Evolutionary conservation across 2,797 vertebrate genomes (phyloP).

Genomic region (Sparus aurata): DNA sequence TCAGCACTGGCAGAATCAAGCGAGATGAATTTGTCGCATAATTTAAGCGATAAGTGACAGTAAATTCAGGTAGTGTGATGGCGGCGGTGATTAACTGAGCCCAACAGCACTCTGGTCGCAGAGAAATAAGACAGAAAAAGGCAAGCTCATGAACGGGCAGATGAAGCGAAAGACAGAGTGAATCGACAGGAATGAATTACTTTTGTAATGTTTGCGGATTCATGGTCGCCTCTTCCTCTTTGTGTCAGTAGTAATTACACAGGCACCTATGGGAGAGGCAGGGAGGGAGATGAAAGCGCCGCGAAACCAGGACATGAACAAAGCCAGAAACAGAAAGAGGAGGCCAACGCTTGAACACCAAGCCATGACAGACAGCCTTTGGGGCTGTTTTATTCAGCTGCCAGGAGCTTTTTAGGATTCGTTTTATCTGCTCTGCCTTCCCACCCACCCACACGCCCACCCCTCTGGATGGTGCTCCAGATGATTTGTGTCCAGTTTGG

Average conservation of each 20-base stretch:
- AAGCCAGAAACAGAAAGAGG: conserved; percentile 74
- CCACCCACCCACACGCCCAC: conserved; percentile 71
- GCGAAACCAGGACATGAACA: conserved; percentile 80
- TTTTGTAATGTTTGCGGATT: conserved; percentile 73
- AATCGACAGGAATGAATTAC: conserved; percentile 69
- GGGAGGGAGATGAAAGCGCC: conserved; percentile 78
- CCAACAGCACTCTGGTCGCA: conserved; percentile 14
- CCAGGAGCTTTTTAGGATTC: conserved; percentile 83
- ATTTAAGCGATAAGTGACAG: conserved; percentile 52
- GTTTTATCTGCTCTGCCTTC: conserved; percentile 83
- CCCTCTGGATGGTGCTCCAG: conserved; percentile 77
- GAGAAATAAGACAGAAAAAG: conserved; percentile 42
- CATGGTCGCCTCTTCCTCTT: conserved; percentile 69
- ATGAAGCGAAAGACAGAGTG: conserved; percentile 58
- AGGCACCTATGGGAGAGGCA: conserved; percentile 66
- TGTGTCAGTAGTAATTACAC: conserved; percentile 74
- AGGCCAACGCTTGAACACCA: conserved; percentile 75
- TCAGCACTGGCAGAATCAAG: conserved; percentile 32
- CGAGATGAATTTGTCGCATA: conserved; percentile 48
- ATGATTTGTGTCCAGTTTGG: conserved; percentile 83
- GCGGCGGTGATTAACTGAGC: conserved; percentile 41
- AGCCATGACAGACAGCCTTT: conserved; percentile 82
- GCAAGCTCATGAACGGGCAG: conserved; percentile 55
- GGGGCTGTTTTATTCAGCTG: conserved; percentile 80
- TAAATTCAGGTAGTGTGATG: conserved; percentile 43